Conservation (phyloP, 1,140 invertebrate genomes). For the Cydia amplana region DNA sequence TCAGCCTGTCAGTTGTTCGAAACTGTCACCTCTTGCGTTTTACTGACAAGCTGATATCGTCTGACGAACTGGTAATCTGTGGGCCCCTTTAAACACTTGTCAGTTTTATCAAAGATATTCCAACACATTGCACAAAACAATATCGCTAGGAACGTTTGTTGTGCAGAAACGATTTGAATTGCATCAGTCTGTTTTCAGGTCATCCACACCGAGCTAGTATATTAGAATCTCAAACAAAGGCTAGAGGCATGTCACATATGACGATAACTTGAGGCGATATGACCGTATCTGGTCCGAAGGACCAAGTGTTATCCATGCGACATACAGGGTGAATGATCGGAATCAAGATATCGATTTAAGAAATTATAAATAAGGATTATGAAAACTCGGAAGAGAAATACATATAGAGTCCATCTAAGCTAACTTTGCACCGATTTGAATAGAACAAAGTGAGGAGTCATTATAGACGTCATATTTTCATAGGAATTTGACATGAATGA, state of each 20-base stretch:
- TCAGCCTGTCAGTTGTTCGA: too few relatives aligned
- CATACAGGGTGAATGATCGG: not conserved
- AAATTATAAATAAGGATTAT: too few relatives aligned
- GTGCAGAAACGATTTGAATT: conserved; percentile 25
- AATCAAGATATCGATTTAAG: not conserved
- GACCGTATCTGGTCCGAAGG: conserved; percentile 6
- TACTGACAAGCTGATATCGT: too few relatives aligned
- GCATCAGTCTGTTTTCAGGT: conserved; percentile 17
- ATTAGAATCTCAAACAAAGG: conserved; percentile 25
- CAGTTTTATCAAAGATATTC: not conserved
- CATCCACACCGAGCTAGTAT: conserved; percentile 14
- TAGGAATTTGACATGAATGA: too few relatives aligned
- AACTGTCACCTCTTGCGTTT: too few relatives aligned
- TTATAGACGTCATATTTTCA: too few relatives aligned
- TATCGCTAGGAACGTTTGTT: not conserved
- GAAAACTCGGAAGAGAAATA: too few relatives aligned
- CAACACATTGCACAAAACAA: not conserved
- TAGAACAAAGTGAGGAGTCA: too few relatives aligned
- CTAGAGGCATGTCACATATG: not conserved
- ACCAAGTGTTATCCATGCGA: conserved; percentile 17
- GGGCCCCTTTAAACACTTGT: too few relatives aligned
- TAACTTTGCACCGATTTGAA: too few relatives aligned
- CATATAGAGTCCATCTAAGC: too few relatives aligned
- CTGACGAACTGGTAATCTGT: too few relatives aligned
- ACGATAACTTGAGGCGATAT: not conserved